Conservation (phyloP, 2,797 vertebrate species). For the Rallus crepitans region DNA sequence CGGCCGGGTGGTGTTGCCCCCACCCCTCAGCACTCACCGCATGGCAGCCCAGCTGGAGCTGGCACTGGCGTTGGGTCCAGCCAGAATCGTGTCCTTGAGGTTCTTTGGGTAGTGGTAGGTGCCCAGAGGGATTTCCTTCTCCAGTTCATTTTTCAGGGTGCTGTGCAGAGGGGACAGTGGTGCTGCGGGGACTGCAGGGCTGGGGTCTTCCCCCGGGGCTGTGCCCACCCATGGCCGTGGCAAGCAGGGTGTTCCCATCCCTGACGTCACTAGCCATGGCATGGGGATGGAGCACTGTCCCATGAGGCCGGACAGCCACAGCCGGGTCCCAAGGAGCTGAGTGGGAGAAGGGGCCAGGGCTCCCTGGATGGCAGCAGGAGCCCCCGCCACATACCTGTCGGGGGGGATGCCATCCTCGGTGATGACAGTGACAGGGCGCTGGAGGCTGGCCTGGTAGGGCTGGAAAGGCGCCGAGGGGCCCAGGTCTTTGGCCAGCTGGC, state of each 20-base stretch:
- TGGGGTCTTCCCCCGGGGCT: background rate
- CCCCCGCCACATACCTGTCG: slow-evolving; percentile 61
- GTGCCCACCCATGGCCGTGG: accelerated
- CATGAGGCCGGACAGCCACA: too few relatives aligned
- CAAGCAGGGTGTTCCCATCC: background rate
- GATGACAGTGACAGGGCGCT: background rate
- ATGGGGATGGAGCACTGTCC: accelerated
- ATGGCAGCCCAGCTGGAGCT: background rate
- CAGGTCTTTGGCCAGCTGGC: slow-evolving; percentile 81
- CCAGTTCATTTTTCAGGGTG: slow-evolving; percentile 41
- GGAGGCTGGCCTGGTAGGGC: slow-evolving; percentile 63
- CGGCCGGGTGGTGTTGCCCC: accelerated
- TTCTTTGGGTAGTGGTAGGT: slow-evolving; percentile 42
- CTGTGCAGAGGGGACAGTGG: slow-evolving; percentile 19
- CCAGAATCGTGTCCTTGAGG: slow-evolving; percentile 68
- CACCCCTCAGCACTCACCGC: background rate
- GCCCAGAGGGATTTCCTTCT: slow-evolving; percentile 62
- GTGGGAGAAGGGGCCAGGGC: background rate
- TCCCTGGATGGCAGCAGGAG: background rate
- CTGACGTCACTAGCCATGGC: accelerated
- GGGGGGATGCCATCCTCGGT: slow-evolving; percentile 82
- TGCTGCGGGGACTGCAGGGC: background rate
- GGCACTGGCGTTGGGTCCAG: background rate
- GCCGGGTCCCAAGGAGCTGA: background rate
- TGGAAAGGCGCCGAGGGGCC: slow-evolving; percentile 79